phyloP scores from a whole-genome alignment of 2,888 invertebrate species.

The Julus scandinavius region DNA sequence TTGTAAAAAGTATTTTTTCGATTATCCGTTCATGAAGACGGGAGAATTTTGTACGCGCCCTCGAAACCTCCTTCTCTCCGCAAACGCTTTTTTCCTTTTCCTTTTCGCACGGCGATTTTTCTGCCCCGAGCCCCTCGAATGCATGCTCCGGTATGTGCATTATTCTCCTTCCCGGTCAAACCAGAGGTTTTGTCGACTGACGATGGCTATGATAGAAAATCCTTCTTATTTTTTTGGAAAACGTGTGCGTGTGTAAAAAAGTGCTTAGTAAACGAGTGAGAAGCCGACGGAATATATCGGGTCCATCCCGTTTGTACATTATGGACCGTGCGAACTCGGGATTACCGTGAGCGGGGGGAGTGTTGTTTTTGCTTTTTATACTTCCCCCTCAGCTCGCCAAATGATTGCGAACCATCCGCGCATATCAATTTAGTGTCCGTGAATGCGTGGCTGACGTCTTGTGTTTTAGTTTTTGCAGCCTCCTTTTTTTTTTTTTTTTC shows the following conservation, averaged over 20 bases:
- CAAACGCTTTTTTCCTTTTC: no score
- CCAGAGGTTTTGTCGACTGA: neutral
- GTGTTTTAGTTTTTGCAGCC: neutral
- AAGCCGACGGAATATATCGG: neutral
- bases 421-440: conserved; percentile 1
- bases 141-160: neutral
- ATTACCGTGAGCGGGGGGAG: neutral
- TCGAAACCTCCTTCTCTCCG: no score
- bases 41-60: no score
- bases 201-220: conserved; percentile 26
- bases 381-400: neutral
- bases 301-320: neutral
- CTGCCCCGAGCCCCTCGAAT: no score
- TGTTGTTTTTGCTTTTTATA: neutral
- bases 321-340: neutral
- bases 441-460: neutral
- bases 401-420: neutral
- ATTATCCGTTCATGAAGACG: no score
- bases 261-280: neutral
- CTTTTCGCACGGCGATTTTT: no score
- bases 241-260: neutral
- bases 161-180: neutral
- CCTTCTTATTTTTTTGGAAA: neutral
- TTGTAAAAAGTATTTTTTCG: no score
- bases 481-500: neutral